These are phyloP conservation scores for Drosophila robusta DNA, from an alignment of 2,888 invertebrate species.

Conservation along the genomic window DNA sequence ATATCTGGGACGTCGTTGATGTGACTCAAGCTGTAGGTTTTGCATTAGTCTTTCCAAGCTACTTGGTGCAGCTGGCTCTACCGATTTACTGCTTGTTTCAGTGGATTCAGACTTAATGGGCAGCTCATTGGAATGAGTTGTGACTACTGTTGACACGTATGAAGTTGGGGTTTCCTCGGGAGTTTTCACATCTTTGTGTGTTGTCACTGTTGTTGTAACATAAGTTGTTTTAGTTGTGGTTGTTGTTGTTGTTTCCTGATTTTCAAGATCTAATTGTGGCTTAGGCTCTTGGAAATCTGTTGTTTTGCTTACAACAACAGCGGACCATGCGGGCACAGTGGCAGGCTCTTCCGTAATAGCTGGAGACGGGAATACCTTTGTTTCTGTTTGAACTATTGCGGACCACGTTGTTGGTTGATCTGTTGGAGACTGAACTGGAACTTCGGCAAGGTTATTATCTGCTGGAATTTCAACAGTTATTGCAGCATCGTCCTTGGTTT, in stretches of 20 bases:
- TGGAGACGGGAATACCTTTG: slow-evolving; percentile 65
- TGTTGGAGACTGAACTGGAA: slow-evolving; percentile 75
- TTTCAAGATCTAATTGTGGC: slow-evolving; percentile 39
- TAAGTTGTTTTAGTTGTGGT: slow-evolving; percentile 43
- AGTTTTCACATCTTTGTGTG: slow-evolving; percentile 53
- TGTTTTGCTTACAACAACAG: slow-evolving; percentile 73
- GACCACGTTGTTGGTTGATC: slow-evolving; percentile 82
- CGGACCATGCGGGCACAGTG: slow-evolving; percentile 66
- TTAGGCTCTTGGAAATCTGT: slow-evolving; percentile 77
- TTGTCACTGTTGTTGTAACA: slow-evolving; percentile 66
- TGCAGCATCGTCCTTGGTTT: slow-evolving; percentile 18
- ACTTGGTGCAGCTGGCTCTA: slow-evolving; percentile 10
- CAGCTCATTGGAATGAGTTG: slow-evolving; percentile 56
- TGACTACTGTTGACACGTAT: slow-evolving; percentile 66
- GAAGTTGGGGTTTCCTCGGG: slow-evolving; percentile 36
- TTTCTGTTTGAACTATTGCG: slow-evolving; percentile 80
- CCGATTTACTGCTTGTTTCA: neutral
- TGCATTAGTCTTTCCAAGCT: slow-evolving; percentile 35
- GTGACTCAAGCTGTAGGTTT: slow-evolving; percentile 52
- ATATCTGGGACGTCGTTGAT: slow-evolving; percentile 38
- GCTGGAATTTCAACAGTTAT: slow-evolving; percentile 49
- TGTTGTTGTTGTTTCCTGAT: slow-evolving; percentile 28
- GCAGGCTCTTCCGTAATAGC: slow-evolving; percentile 12
- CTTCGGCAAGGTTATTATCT: slow-evolving; percentile 45
- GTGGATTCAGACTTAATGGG: slow-evolving; percentile 16